Conservation (phyloP, 2,113 vertebrate genomes). For the Calyptommatus sinebrachiatus region DNA sequence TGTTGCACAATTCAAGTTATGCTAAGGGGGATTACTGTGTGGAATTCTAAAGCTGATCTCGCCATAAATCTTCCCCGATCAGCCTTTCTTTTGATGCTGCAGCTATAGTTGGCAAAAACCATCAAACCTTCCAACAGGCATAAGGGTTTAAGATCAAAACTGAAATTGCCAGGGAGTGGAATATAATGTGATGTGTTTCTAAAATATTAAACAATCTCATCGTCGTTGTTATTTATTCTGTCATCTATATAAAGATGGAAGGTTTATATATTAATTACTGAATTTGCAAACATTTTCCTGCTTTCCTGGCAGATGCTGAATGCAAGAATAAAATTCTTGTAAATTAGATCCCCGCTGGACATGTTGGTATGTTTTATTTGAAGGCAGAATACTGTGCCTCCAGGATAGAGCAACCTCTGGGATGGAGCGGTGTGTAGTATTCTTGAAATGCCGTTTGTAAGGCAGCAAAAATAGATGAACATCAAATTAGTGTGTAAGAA, state of each 20-base stretch:
- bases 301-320: constrained; percentile 29
- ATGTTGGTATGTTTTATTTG: constrained; percentile 8
- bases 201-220: background rate
- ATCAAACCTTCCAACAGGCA: background rate
- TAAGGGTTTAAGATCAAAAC: background rate
- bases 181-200: background rate
- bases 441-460: too few relatives aligned
- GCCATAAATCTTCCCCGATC: background rate
- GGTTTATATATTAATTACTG: background rate
- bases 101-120: background rate
- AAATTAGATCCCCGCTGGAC: constrained; percentile 36
- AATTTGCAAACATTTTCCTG: constrained; percentile 23
- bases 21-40: background rate
- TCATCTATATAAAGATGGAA: background rate
- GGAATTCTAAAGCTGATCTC: background rate
- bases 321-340: constrained; percentile 38
- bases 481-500: too few relatives aligned
- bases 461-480: too few relatives aligned
- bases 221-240: background rate
- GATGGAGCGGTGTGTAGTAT: too few relatives aligned
- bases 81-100: background rate
- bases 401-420: too few relatives aligned
- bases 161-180: too few relatives aligned
- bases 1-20: background rate
- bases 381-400: background rate